Percentiles rank a stretch among this genome's conserved stretches.
phyloP scores from a whole-genome alignment of 2,797 vertebrate genomes.

The Simalia tracyae region DNA sequence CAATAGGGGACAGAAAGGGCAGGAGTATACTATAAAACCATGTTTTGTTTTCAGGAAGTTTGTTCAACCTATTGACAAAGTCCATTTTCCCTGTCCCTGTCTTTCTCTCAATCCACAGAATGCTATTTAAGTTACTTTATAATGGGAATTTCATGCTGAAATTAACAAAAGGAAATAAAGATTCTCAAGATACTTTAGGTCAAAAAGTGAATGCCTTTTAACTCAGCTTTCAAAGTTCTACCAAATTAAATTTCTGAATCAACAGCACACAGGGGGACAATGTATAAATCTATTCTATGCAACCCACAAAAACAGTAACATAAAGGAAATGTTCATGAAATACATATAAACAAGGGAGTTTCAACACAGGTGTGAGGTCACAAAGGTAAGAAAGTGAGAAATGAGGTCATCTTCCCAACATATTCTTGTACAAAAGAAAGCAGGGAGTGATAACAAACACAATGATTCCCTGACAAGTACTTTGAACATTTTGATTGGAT shows the following conservation, averaged over 20 bases:
- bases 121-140: neutral
- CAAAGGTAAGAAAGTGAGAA: neutral
- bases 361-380: neutral
- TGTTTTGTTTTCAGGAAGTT: neutral
- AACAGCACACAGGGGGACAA: neutral
- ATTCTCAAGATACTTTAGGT: neutral
- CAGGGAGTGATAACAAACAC: neutral
- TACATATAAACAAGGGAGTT: neutral
- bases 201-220: neutral
- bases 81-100: neutral
- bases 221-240: neutral
- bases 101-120: neutral
- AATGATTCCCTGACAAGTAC: neutral
- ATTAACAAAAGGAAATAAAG: neutral
- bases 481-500: neutral
- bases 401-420: neutral
- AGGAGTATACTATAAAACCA: neutral
- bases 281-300: neutral
- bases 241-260: neutral
- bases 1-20: neutral
- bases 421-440: neutral
- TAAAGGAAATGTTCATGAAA: neutral
- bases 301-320: neutral
- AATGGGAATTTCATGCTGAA: neutral
- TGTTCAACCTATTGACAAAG: neutral